Conservation (phyloP, 2,888 invertebrate genomes). For the Idaea biselata region DNA sequence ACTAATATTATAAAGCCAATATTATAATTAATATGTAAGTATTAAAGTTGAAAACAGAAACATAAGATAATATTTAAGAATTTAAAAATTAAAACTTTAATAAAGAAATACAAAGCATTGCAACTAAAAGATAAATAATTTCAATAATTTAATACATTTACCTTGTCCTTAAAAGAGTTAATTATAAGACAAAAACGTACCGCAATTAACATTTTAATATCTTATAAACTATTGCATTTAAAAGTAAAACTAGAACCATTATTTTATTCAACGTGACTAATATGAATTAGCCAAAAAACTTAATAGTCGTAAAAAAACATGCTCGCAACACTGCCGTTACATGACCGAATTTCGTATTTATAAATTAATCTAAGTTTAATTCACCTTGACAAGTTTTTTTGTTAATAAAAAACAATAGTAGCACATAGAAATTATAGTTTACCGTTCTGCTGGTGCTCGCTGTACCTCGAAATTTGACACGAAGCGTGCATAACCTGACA, state of each 20-base stretch:
- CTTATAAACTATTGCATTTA: background rate
- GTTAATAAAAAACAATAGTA: slow-evolving; percentile 15
- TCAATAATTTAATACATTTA: background rate
- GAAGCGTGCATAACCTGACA: background rate
- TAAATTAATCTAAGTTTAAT: slow-evolving; percentile 24
- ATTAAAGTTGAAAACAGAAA: background rate
- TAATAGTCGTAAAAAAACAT: slow-evolving; percentile 13
- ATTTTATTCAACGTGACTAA: background rate
- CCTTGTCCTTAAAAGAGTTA: background rate
- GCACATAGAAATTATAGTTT: slow-evolving; percentile 4
- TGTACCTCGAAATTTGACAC: slow-evolving; percentile 8
- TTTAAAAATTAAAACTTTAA: background rate
- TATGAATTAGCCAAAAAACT: background rate
- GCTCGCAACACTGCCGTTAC: slow-evolving; percentile 23
- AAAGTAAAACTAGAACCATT: background rate
- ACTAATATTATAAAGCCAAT: background rate
- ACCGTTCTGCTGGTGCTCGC: slow-evolving; percentile 14
- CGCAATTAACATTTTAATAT: background rate
- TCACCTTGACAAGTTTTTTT: slow-evolving; percentile 28
- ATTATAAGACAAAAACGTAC: background rate
- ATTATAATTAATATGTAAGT: background rate
- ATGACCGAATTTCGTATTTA: slow-evolving; percentile 31
- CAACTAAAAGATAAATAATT: background rate
- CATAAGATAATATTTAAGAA: background rate
- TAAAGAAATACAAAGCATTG: background rate